Evolutionary conservation across 2,888 invertebrate genomes (phyloP).

Genomic region (Synergus laeviventris): DNA sequence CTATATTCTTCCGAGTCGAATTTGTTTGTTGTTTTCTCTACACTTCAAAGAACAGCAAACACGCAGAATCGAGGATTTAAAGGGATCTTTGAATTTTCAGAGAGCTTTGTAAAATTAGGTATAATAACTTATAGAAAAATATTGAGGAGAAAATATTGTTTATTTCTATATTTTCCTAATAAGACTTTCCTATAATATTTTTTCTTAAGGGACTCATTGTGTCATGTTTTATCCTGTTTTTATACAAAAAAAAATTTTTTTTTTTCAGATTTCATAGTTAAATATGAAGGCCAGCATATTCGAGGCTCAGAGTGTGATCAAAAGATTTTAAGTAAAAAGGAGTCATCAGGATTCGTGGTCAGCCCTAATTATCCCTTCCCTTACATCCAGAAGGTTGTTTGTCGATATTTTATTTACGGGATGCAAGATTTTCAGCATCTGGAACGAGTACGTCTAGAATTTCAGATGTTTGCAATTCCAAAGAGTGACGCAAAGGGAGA

Average conservation of each 20-base stretch:
- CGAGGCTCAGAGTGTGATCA: constrained; percentile 99
- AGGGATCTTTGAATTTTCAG: constrained; percentile 98
- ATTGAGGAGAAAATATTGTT: no score
- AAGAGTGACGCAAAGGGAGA: constrained; percentile 87
- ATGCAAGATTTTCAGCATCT: constrained; percentile 98
- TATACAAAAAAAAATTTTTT: neutral
- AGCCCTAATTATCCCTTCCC: constrained; percentile 98
- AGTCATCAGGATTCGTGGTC: constrained; percentile 93
- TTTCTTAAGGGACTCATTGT: neutral
- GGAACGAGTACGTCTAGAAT: constrained; percentile 94
- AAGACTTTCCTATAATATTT: no score
- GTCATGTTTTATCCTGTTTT: neutral
- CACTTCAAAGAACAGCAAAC: constrained; percentile 93
- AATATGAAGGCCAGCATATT: constrained; percentile 96
- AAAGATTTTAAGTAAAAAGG: constrained; percentile 95
- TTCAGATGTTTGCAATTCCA: constrained; percentile 93
- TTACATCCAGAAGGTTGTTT: constrained; percentile 96
- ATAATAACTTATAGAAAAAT: no score
- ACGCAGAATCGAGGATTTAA: constrained; percentile 98
- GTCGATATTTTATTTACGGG: constrained; percentile 98
- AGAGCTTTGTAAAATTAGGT: constrained; percentile 98
- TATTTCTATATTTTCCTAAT: no score
- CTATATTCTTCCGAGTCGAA: constrained; percentile 95
- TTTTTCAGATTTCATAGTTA: constrained; percentile 89
- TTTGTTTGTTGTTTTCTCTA: constrained; percentile 93